Base-by-base conservation (phyloP, 2,888 invertebrate species). In the Agapetus fuscipes region DNA sequence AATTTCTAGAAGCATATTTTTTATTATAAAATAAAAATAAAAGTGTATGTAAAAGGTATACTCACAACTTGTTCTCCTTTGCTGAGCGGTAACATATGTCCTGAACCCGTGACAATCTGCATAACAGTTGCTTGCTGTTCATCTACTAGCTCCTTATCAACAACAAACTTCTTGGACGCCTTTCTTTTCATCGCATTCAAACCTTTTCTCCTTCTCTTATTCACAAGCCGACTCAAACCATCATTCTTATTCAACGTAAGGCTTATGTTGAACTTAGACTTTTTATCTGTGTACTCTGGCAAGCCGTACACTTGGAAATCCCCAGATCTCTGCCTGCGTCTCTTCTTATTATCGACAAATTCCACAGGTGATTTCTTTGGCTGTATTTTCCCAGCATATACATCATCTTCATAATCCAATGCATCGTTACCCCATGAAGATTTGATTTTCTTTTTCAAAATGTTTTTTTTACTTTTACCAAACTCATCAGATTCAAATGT, bases 31-130 rank as follows among this genome's bases (percentile, higher is more conserved):
- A n/a, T 15, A 14, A 16, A 10, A 36, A 15, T 6, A 20, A 32
- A 32, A 14, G 31, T n/a, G 10, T 3, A 30, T 12, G 10, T 30
- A 30, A 28, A n/a, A 29, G 12, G 26, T 10, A 30, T 30, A 53
- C 64, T 61, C 53, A 74, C 74, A 52, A 74, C 68, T 70, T 74
- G 66, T 56, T 76, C 77, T 5, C 76, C 76, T 54, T 72, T 70
- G 37, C 72, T 72, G 10, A 75, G 58, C 2, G 72, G 70, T 33
- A 75, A 59, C n/a, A 71, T 62, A 39, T 66, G 61, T 14, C 72
- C 73, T 11, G 68, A 69, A 0, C 72, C 70, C 12, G 72, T 62
- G 2, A 71, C 62, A 46, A 71, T 65, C 45, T 68, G 69, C 61
- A 70, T 57, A 3, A 39, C 16, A 5, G 43, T 24, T 5, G 7